phyloP scores from a whole-genome alignment of 2,888 invertebrate genomes.

The Cephus runcator region DNA sequence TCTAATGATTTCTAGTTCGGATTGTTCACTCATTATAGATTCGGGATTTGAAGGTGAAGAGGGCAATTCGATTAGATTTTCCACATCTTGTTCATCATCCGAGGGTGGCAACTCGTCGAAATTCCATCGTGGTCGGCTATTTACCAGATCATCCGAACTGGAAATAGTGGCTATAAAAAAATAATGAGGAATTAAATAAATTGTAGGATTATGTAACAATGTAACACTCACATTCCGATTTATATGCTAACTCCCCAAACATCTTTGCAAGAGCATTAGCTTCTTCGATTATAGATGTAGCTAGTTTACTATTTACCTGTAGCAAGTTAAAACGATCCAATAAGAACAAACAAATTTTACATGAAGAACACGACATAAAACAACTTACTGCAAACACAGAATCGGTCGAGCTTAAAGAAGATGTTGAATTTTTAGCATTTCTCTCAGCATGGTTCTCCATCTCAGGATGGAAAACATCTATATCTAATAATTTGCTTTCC shows the following conservation, averaged over 20 bases:
- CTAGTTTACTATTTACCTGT: slow-evolving; percentile 30
- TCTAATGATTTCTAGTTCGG: neutral
- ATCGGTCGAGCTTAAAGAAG: slow-evolving; percentile 35
- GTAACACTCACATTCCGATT: slow-evolving; percentile 43
- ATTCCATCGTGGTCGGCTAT: slow-evolving; percentile 41
- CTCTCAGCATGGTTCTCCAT: neutral
- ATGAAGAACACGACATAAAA: neutral
- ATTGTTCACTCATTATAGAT: neutral
- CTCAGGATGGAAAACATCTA: slow-evolving; percentile 39
- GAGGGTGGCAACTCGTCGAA: slow-evolving; percentile 50
- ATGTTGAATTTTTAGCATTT: neutral
- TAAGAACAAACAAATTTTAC: neutral
- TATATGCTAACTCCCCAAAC: slow-evolving; percentile 48
- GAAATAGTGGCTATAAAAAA: slow-evolving; percentile 7
- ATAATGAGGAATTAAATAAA: neutral
- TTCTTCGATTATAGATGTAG: slow-evolving; percentile 45
- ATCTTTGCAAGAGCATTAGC: slow-evolving; percentile 49
- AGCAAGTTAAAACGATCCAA: slow-evolving; percentile 4
- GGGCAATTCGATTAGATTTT: slow-evolving; percentile 54
- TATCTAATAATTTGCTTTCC: slow-evolving; percentile 43
- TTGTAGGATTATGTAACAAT: neutral
- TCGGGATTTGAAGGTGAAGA: slow-evolving; percentile 32
- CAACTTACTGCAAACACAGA: slow-evolving; percentile 51
- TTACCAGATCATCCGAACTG: slow-evolving; percentile 45
- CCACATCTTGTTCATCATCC: slow-evolving; percentile 46